Evolutionary conservation across 2,113 vertebrate species (phyloP).

Genomic region (Platycercus adscitus): DNA sequence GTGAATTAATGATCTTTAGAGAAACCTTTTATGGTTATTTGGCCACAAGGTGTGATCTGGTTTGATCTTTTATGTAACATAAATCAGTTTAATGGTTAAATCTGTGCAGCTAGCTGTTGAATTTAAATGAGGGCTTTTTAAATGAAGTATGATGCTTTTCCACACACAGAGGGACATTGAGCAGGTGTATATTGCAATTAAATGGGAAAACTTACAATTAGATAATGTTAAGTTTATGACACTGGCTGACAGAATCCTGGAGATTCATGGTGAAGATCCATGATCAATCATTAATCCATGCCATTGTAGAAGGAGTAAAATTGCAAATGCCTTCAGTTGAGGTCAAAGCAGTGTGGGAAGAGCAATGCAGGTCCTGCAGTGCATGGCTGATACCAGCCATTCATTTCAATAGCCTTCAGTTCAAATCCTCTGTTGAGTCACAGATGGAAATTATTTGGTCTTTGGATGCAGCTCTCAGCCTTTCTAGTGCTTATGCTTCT

Average conservation of each 20-base stretch:
- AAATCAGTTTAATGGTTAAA: constrained; percentile 76
- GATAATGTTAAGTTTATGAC: constrained; percentile 71
- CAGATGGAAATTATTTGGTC: background rate
- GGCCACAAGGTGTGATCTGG: constrained; percentile 73
- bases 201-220: constrained; percentile 72
- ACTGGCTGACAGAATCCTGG: constrained; percentile 44
- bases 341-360: constrained; percentile 53
- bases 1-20: constrained; percentile 77
- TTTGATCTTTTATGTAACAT: constrained; percentile 75
- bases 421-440: constrained; percentile 3
- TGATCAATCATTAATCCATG: constrained; percentile 52
- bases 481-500: background rate
- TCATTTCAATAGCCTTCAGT: background rate
- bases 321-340: constrained; percentile 46
- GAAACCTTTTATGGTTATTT: constrained; percentile 75
- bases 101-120: constrained; percentile 72
- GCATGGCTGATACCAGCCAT: background rate
- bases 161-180: constrained; percentile 60
- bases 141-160: constrained; percentile 68
- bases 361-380: background rate
- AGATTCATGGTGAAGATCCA: constrained; percentile 56
- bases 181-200: constrained; percentile 74
- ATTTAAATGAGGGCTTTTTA: constrained; percentile 72
- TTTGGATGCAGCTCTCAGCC: background rate
- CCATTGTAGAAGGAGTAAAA: background rate